phyloP scores from a whole-genome alignment of 2,888 invertebrate genomes.

The Ophion costatus region DNA sequence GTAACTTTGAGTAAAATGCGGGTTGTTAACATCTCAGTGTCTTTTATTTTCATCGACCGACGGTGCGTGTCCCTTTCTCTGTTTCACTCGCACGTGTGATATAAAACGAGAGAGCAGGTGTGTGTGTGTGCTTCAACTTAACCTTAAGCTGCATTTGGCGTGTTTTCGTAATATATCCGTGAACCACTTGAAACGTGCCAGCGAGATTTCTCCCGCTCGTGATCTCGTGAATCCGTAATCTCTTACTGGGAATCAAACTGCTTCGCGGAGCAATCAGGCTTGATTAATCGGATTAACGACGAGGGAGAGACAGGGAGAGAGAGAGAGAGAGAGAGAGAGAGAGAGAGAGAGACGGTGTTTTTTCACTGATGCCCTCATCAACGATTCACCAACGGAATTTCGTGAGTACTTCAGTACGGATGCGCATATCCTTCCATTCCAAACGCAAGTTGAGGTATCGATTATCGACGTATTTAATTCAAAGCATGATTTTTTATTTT shows the following conservation, averaged over 20 bases:
- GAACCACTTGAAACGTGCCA: slow-evolving; percentile 39
- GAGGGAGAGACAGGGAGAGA: slow-evolving; percentile 6
- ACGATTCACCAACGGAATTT: slow-evolving; percentile 40
- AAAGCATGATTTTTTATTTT: not conserved
- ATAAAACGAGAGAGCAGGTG: slow-evolving; percentile 1
- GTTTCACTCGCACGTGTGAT: slow-evolving; percentile 12
- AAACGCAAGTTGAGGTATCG: slow-evolving; percentile 13
- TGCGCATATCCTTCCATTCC: not conserved
- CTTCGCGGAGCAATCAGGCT: slow-evolving; percentile 56
- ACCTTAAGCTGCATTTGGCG: slow-evolving; percentile 61
- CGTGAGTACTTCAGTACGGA: slow-evolving; percentile 56
- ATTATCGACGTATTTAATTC: slow-evolving; percentile 38
- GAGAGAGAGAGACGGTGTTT: not conserved
- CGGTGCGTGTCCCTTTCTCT: slow-evolving; percentile 14
- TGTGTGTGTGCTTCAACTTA: slow-evolving; percentile 19
- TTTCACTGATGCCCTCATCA: not conserved
- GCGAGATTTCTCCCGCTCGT: slow-evolving; percentile 18
- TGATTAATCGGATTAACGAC: slow-evolving; percentile 66
- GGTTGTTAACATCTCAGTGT: slow-evolving; percentile 10
- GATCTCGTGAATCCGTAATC: slow-evolving; percentile 56
- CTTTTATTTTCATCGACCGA: slow-evolving; percentile 32
- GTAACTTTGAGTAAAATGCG: slow-evolving; percentile 21
- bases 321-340: no score
- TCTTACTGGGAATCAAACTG: slow-evolving; percentile 55
- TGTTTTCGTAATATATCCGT: slow-evolving; percentile 55